Conservation (phyloP, 2,113 vertebrate species). For the Paraplagusia blochii region DNA sequence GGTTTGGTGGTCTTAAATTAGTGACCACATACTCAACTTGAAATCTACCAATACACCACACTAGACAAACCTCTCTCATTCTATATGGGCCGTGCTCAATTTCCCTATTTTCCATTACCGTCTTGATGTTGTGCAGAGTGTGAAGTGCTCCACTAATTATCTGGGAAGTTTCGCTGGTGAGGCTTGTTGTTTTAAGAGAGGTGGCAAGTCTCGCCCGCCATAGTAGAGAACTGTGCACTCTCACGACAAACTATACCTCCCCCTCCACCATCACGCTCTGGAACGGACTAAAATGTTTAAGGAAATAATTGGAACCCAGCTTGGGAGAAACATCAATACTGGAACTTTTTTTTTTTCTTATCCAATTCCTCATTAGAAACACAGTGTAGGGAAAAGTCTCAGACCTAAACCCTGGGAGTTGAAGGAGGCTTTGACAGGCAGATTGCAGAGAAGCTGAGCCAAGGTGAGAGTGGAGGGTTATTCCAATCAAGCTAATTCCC, state of each 20-base stretch:
- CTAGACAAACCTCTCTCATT: conserved; percentile 1
- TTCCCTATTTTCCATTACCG: conserved; percentile 63
- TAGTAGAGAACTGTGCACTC: conserved; percentile 55
- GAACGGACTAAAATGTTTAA: conserved; percentile 37
- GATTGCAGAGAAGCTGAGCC: conserved; percentile 45
- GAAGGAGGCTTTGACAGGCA: conserved; percentile 46
- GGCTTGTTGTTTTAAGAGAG: conserved; percentile 68
- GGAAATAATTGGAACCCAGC: conserved; percentile 44
- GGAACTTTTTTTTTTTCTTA: conserved; percentile 26
- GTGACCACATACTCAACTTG: conserved; percentile 42
- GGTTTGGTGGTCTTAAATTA: conserved; percentile 14
- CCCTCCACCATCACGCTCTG: background rate
- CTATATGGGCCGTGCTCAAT: conserved; percentile 43
- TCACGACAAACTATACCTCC: conserved; percentile 58
- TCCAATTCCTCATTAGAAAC: conserved; percentile 52
- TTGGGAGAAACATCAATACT: conserved; percentile 48
- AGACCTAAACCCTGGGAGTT: conserved; percentile 25
- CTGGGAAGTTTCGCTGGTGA: conserved; percentile 68
- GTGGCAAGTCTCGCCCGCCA: conserved; percentile 70
- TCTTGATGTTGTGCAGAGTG: conserved; percentile 72
- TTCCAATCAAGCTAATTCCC: conserved; percentile 75
- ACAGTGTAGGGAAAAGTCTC: conserved; percentile 10
- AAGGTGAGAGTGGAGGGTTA: conserved; percentile 65
- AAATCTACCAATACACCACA: conserved; percentile 23
- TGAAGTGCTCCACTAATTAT: conserved; percentile 76